Evolutionary conservation across 2,797 vertebrate genomes (phyloP).

Genomic region (Oreortyx pictus): DNA sequence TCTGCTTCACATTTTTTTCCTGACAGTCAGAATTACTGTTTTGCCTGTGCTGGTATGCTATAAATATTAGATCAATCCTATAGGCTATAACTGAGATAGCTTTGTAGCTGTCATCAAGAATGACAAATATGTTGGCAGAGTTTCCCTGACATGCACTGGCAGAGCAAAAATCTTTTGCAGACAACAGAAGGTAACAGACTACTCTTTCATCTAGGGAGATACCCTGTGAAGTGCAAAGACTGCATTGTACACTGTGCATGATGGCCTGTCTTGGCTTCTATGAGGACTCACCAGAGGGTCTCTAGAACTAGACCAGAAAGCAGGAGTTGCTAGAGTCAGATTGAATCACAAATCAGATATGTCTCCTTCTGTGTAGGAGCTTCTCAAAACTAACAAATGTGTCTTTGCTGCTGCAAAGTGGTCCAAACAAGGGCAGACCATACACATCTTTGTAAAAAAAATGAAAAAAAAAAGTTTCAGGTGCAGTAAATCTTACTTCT

Average conservation of each 20-base stretch:
- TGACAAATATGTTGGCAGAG: constrained; percentile 10
- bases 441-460: background rate
- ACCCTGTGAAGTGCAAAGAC: background rate
- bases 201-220: background rate
- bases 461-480: background rate
- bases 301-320: background rate
- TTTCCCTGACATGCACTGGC: constrained; percentile 4
- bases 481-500: background rate
- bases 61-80: constrained; percentile 52
- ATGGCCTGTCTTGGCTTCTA: background rate
- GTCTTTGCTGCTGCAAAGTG: background rate
- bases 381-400: background rate
- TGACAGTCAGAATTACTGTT: constrained; percentile 58
- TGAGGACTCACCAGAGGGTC: background rate
- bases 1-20: background rate
- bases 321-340: background rate
- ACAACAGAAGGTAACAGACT: background rate
- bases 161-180: background rate
- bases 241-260: background rate
- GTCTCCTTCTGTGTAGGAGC: background rate
- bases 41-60: constrained; percentile 29
- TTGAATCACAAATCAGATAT: background rate
- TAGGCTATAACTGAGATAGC: constrained; percentile 30
- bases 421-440: background rate
- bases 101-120: constrained; percentile 41